Conservation (phyloP, 2,888 invertebrate genomes). For the Lasioglossum calceatum region DNA sequence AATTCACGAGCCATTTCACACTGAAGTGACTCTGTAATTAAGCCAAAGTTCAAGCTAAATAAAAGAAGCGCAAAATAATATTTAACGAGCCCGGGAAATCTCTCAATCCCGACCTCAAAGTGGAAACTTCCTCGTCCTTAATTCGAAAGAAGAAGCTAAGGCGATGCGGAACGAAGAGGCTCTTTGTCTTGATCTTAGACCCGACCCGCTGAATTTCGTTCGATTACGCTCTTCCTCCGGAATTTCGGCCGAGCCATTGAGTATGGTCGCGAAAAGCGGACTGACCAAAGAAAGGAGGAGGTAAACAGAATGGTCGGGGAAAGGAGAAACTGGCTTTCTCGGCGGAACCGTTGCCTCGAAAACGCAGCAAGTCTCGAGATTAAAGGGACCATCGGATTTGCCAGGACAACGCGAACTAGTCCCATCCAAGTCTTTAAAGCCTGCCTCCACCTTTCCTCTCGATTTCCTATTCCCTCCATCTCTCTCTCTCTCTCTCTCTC, state of each 20-base stretch:
- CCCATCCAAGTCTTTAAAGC: constrained; percentile 31
- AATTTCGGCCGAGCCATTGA: constrained; percentile 63
- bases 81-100: not conserved
- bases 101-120: not conserved
- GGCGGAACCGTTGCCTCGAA: constrained; percentile 41
- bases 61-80: not conserved
- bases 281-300: constrained; percentile 14
- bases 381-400: constrained; percentile 71
- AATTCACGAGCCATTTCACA: not conserved
- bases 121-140: not conserved
- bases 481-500: not conserved
- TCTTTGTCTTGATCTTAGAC: constrained; percentile 25
- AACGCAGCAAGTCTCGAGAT: constrained; percentile 71
- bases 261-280: constrained; percentile 14
- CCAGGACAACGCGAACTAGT: constrained; percentile 59
- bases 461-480: constrained; percentile 25
- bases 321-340: constrained; percentile 23
- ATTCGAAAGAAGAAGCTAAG: constrained; percentile 34
- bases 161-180: not conserved
- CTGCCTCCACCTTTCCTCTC: constrained; percentile 22
- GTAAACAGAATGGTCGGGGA: constrained; percentile 29
- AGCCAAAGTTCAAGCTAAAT: not conserved
- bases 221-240: constrained; percentile 53
- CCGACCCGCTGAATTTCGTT: constrained; percentile 43
- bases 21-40: constrained; percentile 11